Evolutionary conservation across 2,797 vertebrate species (phyloP).

Genomic region (Odontamblyopus rebecca): DNA sequence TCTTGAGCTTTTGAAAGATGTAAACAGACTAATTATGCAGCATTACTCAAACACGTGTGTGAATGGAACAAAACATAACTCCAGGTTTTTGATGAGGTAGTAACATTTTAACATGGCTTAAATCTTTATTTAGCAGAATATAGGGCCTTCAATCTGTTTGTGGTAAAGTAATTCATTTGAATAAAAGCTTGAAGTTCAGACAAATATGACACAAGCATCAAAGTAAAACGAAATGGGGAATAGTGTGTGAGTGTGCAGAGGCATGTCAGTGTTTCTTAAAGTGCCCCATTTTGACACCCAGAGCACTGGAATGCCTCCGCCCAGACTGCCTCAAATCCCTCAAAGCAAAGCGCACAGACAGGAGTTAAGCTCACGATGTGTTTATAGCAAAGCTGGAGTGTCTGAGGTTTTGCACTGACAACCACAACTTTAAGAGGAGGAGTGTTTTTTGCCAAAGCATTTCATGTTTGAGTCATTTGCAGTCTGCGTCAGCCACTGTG

Average conservation of each 20-base stretch:
- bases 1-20: too few species aligned
- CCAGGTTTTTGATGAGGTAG: too few species aligned
- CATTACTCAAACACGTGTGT: too few species aligned
- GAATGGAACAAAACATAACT: too few species aligned
- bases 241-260: slow-evolving; percentile 7
- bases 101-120: too few species aligned
- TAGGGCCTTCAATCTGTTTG: not conserved
- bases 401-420: slow-evolving; percentile 54
- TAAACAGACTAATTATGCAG: too few species aligned
- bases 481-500: slow-evolving; percentile 14
- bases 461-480: slow-evolving; percentile 20
- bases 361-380: slow-evolving; percentile 34
- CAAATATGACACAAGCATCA: slow-evolving; percentile 19
- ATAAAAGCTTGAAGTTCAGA: not conserved
- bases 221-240: not conserved
- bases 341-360: slow-evolving; percentile 39
- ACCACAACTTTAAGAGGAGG: slow-evolving; percentile 38
- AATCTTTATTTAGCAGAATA: not conserved
- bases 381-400: slow-evolving; percentile 51
- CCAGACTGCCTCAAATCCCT: slow-evolving; percentile 56
- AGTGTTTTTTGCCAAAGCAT: slow-evolving; percentile 35
- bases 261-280: slow-evolving; percentile 45
- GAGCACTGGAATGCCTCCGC: slow-evolving; percentile 47
- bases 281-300: slow-evolving; percentile 52
- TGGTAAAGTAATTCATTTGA: not conserved